phyloP scores from a whole-genome alignment of 2,888 invertebrate genomes.

The Monoplex corrugatus region DNA sequence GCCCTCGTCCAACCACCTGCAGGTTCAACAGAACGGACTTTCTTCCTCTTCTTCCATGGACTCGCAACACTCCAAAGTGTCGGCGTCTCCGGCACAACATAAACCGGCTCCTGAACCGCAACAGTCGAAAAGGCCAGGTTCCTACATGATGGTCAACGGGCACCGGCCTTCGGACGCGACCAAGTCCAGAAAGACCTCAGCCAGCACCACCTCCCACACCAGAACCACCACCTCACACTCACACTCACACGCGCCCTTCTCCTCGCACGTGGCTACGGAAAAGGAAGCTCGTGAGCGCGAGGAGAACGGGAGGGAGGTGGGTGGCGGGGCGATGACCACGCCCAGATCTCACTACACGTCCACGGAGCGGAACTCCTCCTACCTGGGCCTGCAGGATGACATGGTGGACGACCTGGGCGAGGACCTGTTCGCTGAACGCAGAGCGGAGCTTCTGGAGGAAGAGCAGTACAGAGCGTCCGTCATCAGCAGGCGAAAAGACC shows the following conservation, averaged over 20 bases:
- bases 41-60: conserved; percentile 33
- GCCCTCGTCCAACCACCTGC: neutral
- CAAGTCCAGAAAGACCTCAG: neutral
- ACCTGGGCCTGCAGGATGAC: conserved; percentile 58
- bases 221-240: conserved; percentile 42
- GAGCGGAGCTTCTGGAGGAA: conserved; percentile 71
- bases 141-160: neutral
- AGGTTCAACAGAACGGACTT: neutral
- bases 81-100: neutral
- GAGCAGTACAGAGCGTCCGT: conserved; percentile 64
- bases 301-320: conserved; percentile 48
- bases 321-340: conserved; percentile 13
- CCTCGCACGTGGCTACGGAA: conserved; percentile 65
- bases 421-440: conserved; percentile 71
- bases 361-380: neutral
- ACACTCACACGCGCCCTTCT: conserved; percentile 61
- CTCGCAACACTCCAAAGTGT: neutral
- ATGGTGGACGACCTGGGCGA: conserved; percentile 68
- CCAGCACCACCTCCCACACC: neutral
- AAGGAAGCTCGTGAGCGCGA: conserved; percentile 61
- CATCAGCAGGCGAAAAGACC: conserved; percentile 66
- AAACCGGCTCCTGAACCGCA: neutral
- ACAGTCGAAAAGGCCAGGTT: neutral
- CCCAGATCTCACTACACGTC: neutral
- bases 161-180: neutral